Evolutionary conservation across 2,797 vertebrate genomes (phyloP), one percentile per base, ranked within the genome.

Genomic region (Macropodus opercularis): DNA sequence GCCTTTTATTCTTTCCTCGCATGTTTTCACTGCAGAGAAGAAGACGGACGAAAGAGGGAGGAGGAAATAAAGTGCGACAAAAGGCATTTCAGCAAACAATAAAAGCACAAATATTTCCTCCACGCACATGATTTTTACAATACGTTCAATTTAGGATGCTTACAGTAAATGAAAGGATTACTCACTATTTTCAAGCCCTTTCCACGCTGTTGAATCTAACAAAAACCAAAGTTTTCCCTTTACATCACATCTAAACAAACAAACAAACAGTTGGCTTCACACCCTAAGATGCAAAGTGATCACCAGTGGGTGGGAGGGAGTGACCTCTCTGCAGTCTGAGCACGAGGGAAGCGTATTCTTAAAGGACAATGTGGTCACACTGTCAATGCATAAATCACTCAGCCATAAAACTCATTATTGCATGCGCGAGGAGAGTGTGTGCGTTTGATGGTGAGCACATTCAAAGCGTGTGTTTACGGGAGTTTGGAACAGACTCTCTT

Each of bases 361-460:
- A 80, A 63, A 83, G 57, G 69, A 84, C 73, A 48, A 67, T 46
- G 27, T 41, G 32, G 73, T 44, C 62, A 67, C 67, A 76, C 85
- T 80, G 76, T 55, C 75, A 85, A 85, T 77, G 71, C 72, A 84
- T 75, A 74, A 84, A 79, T 85, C 79, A 80, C 51, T 79, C 75
- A 70, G 59, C 64, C 80, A 60, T 78, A 57, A 87, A 87, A 62
- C 53, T 78, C 74, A 86, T 87, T 86, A 77, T 64, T 54, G 55
- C 49, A 29, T 32, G 57, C 49, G 69, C 41, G 57, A 67, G 42
- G 26, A 41, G 48, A 12, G 51, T 3, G 57, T 31, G 62, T 51
- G 50, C n/a, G n/a, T 10, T 50, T 40, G 63, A 13, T 23, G 32
- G 47, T 27, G 43, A 17, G 32, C 8, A 7, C 29, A 18, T 19